Evolutionary conservation across 2,888 invertebrate species (phyloP), one percentile per base, ranked within the genome.

Genomic region (Trissolcus brochymenae): DNA sequence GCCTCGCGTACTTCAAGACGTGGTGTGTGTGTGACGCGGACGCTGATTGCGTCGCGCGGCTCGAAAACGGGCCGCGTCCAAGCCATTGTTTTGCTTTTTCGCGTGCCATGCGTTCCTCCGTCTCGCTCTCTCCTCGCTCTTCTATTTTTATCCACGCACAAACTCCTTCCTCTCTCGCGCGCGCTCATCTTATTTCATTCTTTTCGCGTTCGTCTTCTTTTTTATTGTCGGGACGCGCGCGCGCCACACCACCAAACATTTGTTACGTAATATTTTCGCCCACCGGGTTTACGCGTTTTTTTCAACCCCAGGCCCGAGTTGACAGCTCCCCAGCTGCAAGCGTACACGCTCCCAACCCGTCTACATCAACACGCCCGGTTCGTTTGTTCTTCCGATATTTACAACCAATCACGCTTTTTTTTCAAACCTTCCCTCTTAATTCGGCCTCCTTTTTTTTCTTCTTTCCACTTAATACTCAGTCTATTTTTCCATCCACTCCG

Each of bases 201-300:
- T 54, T 53, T 43, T 17, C 55, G 55, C 68, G 55, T 55, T 41
- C 41, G 57, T 41, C 51, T 54, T 68, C 66, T 55, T 68, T 68
- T 68, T 54, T 43, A 57, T 66, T 66, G 56, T 59, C 51, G 59
- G 16, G 6, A 19, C 19, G 49, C 55, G 55, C 61, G 60, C 49
- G 55, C 57, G 40, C 41, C 51, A 66, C 50, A 53, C 55, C 29
- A 9, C 65, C 35, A 19, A 17, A 21, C 51, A 16, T 14, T 62
- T 16, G 61, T 70, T 70, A 70, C 61, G 70, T 70, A 70, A 70
- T 61, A 68, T 65, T 65, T 65, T 56, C 40, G 56, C 16, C 49
- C 4, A 29, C 35, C 65, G 25, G 56, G 35, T 46, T 64, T 51
- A 17, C 11, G 19, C 51, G 1, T 51, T 51, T 16, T n/a, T 13